Evolutionary conservation across 2,888 invertebrate genomes (phyloP).

Genomic region (Apodemia zela): DNA sequence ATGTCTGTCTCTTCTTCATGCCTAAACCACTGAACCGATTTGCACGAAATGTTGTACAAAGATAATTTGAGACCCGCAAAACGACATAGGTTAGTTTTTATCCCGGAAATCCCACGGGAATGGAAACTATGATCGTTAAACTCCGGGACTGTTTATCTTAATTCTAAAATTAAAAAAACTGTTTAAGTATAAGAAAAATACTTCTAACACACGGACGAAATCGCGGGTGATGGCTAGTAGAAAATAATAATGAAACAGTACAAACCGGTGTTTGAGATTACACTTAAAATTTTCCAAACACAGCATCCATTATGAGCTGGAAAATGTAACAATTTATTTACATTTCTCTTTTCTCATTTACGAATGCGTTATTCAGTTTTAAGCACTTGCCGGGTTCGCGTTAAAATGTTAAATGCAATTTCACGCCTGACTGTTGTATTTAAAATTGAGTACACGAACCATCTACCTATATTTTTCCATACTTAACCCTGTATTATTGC

Average conservation of each 20-base stretch:
- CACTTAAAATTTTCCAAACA: not conserved
- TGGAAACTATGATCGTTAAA: too few species aligned
- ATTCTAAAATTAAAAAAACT: too few species aligned
- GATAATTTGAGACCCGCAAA: too few species aligned
- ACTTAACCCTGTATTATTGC: constrained; percentile 60
- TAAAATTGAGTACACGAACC: constrained; percentile 30
- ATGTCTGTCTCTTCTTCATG: too few species aligned
- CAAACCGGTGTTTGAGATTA: not conserved
- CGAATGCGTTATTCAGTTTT: constrained; percentile 20
- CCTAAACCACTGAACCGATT: too few species aligned
- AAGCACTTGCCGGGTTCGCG: constrained; percentile 7
- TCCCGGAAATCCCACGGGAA: too few species aligned
- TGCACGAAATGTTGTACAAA: too few species aligned
- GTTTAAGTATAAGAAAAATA: too few species aligned
- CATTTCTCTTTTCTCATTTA: constrained; percentile 13
- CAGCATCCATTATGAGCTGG: not conserved
- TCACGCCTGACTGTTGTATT: constrained; percentile 28
- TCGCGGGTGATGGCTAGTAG: too few species aligned
- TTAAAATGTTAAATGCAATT: constrained; percentile 24
- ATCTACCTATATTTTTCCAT: constrained; percentile 44
- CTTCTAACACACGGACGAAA: too few species aligned
- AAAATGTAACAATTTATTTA: not conserved
- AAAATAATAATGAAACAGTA: not conserved
- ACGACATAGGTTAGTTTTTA: too few species aligned
- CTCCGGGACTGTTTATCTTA: too few species aligned